Evolutionary conservation across 2,797 vertebrate genomes (phyloP).

Genomic region (Clarias platycephalus): DNA sequence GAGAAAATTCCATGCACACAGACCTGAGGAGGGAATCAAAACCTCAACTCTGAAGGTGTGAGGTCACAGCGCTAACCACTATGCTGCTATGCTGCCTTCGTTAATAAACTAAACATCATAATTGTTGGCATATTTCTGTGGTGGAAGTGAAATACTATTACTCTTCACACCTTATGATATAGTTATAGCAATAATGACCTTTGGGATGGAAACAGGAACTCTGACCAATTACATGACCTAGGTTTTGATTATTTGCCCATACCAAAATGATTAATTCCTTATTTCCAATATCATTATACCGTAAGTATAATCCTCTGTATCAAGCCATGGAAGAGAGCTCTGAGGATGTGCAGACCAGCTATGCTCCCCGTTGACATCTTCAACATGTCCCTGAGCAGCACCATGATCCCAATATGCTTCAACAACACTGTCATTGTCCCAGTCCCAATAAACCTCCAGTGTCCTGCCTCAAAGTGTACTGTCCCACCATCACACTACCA

Average conservation of each 20-base stretch:
- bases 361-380: too few relatives aligned
- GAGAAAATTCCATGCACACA: too few relatives aligned
- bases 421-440: too few relatives aligned
- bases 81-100: not conserved
- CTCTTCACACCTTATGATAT: not conserved
- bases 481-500: too few relatives aligned
- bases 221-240: not conserved
- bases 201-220: not conserved
- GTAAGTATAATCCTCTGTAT: not conserved
- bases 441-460: too few relatives aligned
- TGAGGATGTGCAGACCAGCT: too few relatives aligned
- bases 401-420: too few relatives aligned
- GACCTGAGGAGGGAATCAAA: too few relatives aligned
- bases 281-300: not conserved
- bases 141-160: not conserved
- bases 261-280: not conserved
- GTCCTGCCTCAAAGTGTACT: too few relatives aligned
- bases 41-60: too few relatives aligned
- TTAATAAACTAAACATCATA: not conserved
- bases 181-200: not conserved
- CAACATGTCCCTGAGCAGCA: too few relatives aligned
- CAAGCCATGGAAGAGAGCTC: not conserved
- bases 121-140: not conserved
- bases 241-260: not conserved
- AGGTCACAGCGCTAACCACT: too few relatives aligned